Base-by-base conservation (phyloP, 2,797 vertebrate species). In the Amniataba percoides region DNA sequence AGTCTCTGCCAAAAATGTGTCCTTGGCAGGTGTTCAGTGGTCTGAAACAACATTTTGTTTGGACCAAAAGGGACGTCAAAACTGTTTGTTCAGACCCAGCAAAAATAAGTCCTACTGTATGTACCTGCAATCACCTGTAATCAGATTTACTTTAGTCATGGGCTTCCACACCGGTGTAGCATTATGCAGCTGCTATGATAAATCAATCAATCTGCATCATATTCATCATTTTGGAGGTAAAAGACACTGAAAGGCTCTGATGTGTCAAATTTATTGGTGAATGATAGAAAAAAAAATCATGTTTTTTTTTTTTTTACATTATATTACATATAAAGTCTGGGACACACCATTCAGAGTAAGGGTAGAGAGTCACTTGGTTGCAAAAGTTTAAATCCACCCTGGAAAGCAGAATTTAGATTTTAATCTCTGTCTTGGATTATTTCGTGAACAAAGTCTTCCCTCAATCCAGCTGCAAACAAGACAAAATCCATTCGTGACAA, bases 341-440 rank as follows among this genome's bases (percentile, higher is more conserved):
- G 43, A 14, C 46, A 64, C 31, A 13, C 40, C 13, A 7, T 75
- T 40, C 1, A 23, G 61, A 80, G 16, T 51, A 72, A 34, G 15
- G 56, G 7, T 40, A 36, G 46, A 39, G 42, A 66, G 23, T 39
- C 46, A 59, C 57, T 51, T 77, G 34, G 21, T 34, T 74, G 10
- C 53, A 1, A 61, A 74, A 59, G 25, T 75, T n/a, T 59, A 61
- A 86, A 71, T 69, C 57, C 45, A 55, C 23, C 40, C 23, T 53
- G 14, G 16, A 62, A 56, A 74, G 27, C 63, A 64, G 34, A 56
- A 48, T 73, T 56, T 43, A 56, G 43, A 23, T 67, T 27, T 71
- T 72, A 53, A 68, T 77, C 36, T 82, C 55, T 39, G 18, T 74
- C 23, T 65, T 78, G 52, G 61, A 71, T 82, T 60, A 78, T 77